Evolutionary conservation across 2,113 vertebrate species (phyloP), one percentile per base, ranked within the genome.

Genomic region (Chaetodon auriga): DNA sequence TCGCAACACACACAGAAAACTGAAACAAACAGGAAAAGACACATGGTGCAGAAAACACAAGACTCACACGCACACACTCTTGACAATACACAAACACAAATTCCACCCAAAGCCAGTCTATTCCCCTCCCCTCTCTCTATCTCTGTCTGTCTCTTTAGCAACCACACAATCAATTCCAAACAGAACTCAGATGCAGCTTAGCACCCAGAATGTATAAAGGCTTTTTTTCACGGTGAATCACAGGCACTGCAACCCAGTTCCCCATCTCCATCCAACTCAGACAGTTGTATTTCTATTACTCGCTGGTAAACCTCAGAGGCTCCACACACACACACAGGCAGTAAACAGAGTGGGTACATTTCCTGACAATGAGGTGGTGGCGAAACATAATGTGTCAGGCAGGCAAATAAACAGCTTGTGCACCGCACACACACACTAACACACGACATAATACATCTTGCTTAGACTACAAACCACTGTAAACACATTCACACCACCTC

Each of bases 151-250:
- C 89, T 93, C 81, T 91, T 93, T 90, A 92, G 90, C 90, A 89
- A 84, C 86, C 80, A 83, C 83, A 93, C 88, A 93, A 94, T 94
- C 92, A 92, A 92, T 89, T 90, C 90, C 87, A 93, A 90, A 90
- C 87, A 91, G 88, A 90, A 89, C 84, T 93, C 89, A 87, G 87
- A 92, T 78, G 84, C 84, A 91, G 90, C 90, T 92, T 82, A 91
- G 87, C 86, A 92, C 78, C 65, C 76, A 77, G 69, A 87, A 85
- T 89, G 81, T 79, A 91, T 70, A 92, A 91, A 92, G 58, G 84
- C 65, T 83, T 91, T 88, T 86, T 87, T 89, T 55, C 77, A 83
- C 62, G n/a, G 80, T 84, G 88, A 93, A 91, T 91, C 86, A 93
- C 81, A 92, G 85, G 74, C 85, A 82, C 69, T 58, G 75, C 82